Percentiles rank a stretch among this genome's conserved stretches.
Conservation (phyloP, 2,888 invertebrate species). For the Zaprionus bogoriensis region DNA sequence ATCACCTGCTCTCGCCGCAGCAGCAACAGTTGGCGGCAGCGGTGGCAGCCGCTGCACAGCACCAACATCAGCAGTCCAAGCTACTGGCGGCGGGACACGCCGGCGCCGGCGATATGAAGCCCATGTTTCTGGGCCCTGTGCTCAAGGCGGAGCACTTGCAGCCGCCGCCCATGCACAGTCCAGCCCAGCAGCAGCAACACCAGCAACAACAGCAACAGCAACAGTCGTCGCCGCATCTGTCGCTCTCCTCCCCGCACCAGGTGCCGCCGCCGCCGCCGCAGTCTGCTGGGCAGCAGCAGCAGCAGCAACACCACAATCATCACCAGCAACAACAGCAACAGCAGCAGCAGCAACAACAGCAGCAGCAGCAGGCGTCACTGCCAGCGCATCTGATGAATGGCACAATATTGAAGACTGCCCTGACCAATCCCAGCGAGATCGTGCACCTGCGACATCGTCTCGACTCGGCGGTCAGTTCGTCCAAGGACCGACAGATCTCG, state of each 20-base stretch:
- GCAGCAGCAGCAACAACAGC: conserved; percentile 46
- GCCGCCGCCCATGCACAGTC: conserved; percentile 71
- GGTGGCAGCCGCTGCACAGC: conserved; percentile 79
- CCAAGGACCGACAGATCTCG: conserved; percentile 91
- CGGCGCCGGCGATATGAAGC: conserved; percentile 68
- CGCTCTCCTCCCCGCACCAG: conserved; percentile 77
- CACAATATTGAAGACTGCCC: conserved; percentile 95
- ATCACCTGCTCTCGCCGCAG: conserved; percentile 76
- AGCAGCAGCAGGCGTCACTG: conserved; percentile 77
- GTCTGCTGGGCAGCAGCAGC: conserved; percentile 77
- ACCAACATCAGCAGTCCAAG: conserved; percentile 78
- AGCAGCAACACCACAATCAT: conserved; percentile 71
- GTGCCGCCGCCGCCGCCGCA: conserved; percentile 74
- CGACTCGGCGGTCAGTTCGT: conserved; percentile 94
- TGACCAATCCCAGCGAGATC: conserved; percentile 96
- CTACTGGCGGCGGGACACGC: conserved; percentile 51
- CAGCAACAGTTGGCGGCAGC: conserved; percentile 79
- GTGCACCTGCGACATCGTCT: conserved; percentile 93
- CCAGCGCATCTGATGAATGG: conserved; percentile 94
- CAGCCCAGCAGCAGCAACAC: conserved; percentile 76
- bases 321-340: conserved; percentile 64
- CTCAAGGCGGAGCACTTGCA: conserved; percentile 78
- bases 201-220: conserved; percentile 75
- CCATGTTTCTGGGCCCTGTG: conserved; percentile 79
- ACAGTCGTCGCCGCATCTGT: conserved; percentile 60